Evolutionary conservation across 1,140 invertebrate genomes (phyloP).

Genomic region (Laodelphax striatellus): DNA sequence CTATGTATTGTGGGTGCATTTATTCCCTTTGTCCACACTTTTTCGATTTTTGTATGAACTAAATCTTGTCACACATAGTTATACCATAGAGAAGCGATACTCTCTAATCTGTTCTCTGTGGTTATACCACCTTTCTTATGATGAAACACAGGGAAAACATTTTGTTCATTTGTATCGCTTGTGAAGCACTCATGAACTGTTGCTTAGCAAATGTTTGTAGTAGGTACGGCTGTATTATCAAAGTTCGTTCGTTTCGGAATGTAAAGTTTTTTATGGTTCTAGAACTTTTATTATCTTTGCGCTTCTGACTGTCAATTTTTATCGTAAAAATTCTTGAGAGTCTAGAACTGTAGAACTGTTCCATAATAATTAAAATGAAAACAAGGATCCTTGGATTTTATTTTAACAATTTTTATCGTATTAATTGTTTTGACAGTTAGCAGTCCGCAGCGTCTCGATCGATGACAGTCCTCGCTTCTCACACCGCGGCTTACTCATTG

Average conservation of each 20-base stretch:
- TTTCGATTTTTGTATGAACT: no score
- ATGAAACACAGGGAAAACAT: no score
- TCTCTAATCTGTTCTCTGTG: no score
- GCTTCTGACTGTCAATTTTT: neutral
- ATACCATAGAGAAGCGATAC: no score
- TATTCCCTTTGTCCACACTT: no score
- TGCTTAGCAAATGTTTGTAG: neutral
- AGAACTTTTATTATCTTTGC: neutral
- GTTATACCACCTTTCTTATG: no score
- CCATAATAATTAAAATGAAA: no score
- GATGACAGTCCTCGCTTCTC: constrained; percentile 58
- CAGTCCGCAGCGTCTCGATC: constrained; percentile 8
- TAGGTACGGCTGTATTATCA: neutral
- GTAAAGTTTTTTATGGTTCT: neutral
- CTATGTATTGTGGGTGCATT: no score
- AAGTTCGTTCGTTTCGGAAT: neutral
- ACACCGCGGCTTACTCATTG: constrained; percentile 67
- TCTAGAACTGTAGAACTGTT: no score
- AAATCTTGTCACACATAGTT: no score
- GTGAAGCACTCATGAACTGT: neutral
- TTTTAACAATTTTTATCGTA: neutral
- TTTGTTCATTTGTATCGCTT: neutral
- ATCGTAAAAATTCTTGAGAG: neutral
- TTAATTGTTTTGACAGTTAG: neutral
- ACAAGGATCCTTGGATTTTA: no score